phyloP scores from a whole-genome alignment of 2,797 vertebrate genomes.

The Ctenopoma multispine region DNA sequence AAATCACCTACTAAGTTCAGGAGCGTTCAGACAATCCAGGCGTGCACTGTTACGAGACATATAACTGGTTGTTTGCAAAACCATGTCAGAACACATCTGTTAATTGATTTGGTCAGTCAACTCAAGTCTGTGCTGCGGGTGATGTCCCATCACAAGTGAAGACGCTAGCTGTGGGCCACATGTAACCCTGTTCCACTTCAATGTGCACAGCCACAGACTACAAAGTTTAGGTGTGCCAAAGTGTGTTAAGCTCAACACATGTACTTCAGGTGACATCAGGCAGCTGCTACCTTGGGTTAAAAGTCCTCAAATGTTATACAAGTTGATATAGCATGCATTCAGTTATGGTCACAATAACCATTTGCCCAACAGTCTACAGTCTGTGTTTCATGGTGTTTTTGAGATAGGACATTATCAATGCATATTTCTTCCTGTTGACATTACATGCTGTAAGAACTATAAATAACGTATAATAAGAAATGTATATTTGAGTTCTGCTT shows the following conservation, averaged over 20 bases:
- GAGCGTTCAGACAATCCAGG: slow-evolving; percentile 33
- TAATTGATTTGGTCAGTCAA: slow-evolving; percentile 71
- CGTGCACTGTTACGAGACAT: slow-evolving; percentile 19
- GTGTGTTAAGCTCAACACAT: slow-evolving; percentile 78
- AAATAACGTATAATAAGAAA: slow-evolving; percentile 1
- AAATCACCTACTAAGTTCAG: slow-evolving; percentile 62
- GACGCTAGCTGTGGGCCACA: slow-evolving; percentile 72
- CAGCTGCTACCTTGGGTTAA: slow-evolving; percentile 74
- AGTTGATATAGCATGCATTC: slow-evolving; percentile 40
- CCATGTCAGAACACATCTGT: slow-evolving; percentile 70
- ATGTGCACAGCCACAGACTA: slow-evolving; percentile 63
- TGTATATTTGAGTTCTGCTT: slow-evolving; percentile 1
- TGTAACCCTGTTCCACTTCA: slow-evolving; percentile 67
- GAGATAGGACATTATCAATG: slow-evolving; percentile 13
- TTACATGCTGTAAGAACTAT: not conserved
- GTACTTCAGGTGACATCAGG: slow-evolving; percentile 73
- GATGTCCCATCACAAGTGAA: slow-evolving; percentile 59
- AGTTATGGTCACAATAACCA: slow-evolving; percentile 10
- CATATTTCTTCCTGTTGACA: too few species aligned
- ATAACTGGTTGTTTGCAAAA: slow-evolving; percentile 48
- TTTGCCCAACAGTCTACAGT: slow-evolving; percentile 1
- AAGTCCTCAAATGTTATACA: slow-evolving; percentile 54
- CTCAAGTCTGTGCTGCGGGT: slow-evolving; percentile 54
- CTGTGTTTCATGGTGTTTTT: slow-evolving; percentile 16
- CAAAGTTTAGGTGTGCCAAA: slow-evolving; percentile 74